phyloP scores from a whole-genome alignment of 2,113 vertebrate species.

The Petrocephalus microphthalmus region DNA sequence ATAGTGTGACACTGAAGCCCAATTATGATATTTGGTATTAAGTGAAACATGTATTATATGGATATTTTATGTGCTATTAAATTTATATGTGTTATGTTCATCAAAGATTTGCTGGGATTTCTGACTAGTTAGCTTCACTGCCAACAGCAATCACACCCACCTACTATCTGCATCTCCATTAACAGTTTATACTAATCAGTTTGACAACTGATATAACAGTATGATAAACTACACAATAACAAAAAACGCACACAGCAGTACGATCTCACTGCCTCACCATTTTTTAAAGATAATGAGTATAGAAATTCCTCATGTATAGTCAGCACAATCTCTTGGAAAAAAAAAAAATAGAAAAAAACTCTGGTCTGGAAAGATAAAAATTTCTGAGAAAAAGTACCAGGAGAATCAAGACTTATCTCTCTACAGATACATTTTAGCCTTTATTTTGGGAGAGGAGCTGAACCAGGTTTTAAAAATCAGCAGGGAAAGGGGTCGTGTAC shows the following conservation, averaged over 20 bases:
- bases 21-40: background rate
- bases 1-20: too few relatives aligned
- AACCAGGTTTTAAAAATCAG: background rate
- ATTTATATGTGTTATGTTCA: background rate
- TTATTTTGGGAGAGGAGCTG: background rate
- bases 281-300: background rate
- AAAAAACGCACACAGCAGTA: background rate
- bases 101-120: background rate
- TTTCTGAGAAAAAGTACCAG: background rate
- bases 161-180: background rate
- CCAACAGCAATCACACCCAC: too few relatives aligned
- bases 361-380: background rate
- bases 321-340: background rate
- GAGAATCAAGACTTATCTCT: background rate
- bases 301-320: background rate
- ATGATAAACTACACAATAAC: background rate
- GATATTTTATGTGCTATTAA: conserved; percentile 30
- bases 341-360: too few relatives aligned
- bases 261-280: background rate
- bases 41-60: conserved; percentile 27
- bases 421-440: background rate
- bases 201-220: background rate
- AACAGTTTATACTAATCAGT: background rate
- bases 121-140: background rate
- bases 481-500: background rate